A percentile compares a stretch with the other conserved stretches of the same genome.
These are phyloP conservation scores for Drosophila sulfurigaster DNA, from an alignment of 1,140 invertebrate genomes.

Conservation along the genomic window DNA sequence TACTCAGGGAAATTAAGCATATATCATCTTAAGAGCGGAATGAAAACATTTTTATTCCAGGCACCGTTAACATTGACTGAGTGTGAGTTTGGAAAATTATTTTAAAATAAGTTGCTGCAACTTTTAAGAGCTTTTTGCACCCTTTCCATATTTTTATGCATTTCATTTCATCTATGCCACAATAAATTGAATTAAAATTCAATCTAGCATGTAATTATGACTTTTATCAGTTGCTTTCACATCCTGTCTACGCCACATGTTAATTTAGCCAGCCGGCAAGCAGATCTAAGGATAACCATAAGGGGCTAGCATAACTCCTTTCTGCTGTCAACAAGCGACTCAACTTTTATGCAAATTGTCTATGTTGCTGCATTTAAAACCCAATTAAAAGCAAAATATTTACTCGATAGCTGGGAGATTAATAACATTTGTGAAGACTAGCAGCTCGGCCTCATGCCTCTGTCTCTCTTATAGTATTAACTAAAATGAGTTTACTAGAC, in stretches of 20 bases:
- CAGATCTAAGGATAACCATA: constrained; percentile 4
- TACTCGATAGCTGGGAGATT: constrained; percentile 77
- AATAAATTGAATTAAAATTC: constrained; percentile 77
- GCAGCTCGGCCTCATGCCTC: no score
- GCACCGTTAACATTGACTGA: background rate
- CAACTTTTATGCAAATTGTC: constrained; percentile 73
- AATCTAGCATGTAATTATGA: constrained; percentile 77
- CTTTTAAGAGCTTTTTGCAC: background rate
- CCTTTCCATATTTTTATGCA: background rate
- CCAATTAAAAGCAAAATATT: constrained; percentile 78
- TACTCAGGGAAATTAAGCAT: constrained; percentile 1
- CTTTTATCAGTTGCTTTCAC: constrained; percentile 43
- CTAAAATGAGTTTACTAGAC: background rate
- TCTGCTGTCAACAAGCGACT: constrained; percentile 12
- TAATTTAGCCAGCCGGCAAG: constrained; percentile 5
- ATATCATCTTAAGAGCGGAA: constrained; percentile 6
- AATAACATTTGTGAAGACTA: constrained; percentile 67
- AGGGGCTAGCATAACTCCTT: background rate
- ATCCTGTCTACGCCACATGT: constrained; percentile 13
- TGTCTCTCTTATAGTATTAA: no score
- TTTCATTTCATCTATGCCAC: background rate
- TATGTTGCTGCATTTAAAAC: constrained; percentile 51
- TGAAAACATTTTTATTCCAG: background rate
- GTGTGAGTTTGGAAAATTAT: background rate
- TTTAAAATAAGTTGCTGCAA: background rate